Percentiles rank a stretch among this genome's conserved stretches.
These are phyloP conservation scores for Cotesia congregata DNA, from an alignment of 2,888 invertebrate species.

Conservation along the genomic window DNA sequence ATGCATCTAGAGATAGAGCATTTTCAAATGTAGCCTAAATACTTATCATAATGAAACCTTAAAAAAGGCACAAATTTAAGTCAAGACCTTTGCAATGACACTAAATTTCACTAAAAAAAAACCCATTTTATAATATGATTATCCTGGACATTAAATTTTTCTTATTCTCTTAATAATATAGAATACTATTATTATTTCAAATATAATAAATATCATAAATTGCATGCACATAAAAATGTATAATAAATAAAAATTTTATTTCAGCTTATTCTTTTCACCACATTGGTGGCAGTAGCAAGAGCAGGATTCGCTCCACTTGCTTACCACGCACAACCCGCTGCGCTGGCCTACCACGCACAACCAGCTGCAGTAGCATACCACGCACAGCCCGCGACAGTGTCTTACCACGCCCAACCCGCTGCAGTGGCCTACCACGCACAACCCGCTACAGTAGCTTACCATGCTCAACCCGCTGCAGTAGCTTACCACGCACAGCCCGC, in stretches of 20 bases:
- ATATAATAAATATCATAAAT: neutral
- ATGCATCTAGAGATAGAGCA: no score
- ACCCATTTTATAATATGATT: no score
- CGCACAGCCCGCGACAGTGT: slow-evolving; percentile 37
- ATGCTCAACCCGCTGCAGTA: slow-evolving; percentile 43
- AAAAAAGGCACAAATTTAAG: no score
- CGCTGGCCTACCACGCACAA: slow-evolving; percentile 41
- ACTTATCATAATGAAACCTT: no score
- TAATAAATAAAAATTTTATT: slow-evolving; percentile 40
- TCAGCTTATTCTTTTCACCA: slow-evolving; percentile 70
- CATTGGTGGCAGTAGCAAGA: slow-evolving; percentile 71
- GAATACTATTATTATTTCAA: no score
- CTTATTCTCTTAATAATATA: no score
- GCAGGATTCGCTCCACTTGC: slow-evolving; percentile 66
- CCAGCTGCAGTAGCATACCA: slow-evolving; percentile 48
- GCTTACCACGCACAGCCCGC: neutral
- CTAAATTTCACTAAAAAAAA: no score
- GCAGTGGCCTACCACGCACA: slow-evolving; percentile 65
- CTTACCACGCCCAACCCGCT: slow-evolving; percentile 74
- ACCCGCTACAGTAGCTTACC: slow-evolving; percentile 64
- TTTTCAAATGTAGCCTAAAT: no score
- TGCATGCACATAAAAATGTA: neutral
- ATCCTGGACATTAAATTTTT: no score
- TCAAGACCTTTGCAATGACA: no score
- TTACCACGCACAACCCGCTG: slow-evolving; percentile 47